phyloP scores from a whole-genome alignment of 2,888 invertebrate species.

The Gerris lacustris region DNA sequence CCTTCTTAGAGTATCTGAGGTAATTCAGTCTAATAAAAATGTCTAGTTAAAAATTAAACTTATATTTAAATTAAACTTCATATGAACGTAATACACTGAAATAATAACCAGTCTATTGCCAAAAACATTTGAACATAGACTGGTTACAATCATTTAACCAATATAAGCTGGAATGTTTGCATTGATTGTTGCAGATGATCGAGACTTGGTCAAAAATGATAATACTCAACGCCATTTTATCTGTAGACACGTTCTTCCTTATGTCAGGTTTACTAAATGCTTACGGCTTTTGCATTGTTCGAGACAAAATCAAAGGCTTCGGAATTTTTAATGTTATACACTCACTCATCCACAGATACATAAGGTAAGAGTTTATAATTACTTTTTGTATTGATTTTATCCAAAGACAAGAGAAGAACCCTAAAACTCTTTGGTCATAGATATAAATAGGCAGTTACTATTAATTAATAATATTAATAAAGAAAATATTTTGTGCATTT shows the following conservation, averaged over 20 bases:
- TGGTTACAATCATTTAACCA: no score
- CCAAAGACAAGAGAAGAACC: neutral
- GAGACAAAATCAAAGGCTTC: conserved; percentile 26
- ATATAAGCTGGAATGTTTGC: no score
- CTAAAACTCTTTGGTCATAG: no score
- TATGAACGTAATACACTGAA: conserved; percentile 15
- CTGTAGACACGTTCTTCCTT: conserved; percentile 35
- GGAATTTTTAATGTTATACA: conserved; percentile 36
- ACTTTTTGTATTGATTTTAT: conserved; percentile 9
- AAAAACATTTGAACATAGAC: no score
- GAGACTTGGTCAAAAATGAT: conserved; percentile 36
- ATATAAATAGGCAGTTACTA: no score
- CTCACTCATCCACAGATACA: conserved; percentile 39
- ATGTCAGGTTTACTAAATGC: conserved; percentile 33
- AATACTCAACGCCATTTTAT: conserved; percentile 38
- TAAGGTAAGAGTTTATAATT: conserved; percentile 35
- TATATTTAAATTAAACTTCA: neutral
- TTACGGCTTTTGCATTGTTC: conserved; percentile 30
- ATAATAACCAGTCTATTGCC: no score
- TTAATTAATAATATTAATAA: no score
- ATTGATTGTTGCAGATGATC: conserved; percentile 35
- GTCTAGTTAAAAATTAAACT: neutral
- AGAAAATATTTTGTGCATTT: no score
- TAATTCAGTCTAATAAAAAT: conserved; percentile 28
- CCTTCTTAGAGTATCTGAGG: conserved; percentile 35